Evolutionary conservation across 2,888 invertebrate genomes (phyloP).

Genomic region (Panopea generosa): DNA sequence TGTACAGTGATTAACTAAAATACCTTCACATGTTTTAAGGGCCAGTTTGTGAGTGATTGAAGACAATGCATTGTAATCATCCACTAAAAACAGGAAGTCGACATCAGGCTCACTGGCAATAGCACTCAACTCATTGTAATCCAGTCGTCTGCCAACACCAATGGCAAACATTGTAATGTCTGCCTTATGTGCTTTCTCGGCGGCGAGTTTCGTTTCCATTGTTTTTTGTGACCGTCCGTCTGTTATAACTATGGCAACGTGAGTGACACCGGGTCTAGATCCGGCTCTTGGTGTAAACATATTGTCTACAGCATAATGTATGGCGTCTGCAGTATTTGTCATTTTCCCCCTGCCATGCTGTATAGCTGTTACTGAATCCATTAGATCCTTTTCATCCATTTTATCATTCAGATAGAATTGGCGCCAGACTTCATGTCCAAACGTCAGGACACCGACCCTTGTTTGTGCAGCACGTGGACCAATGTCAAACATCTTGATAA

Average conservation of each 20-base stretch:
- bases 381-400: conserved; percentile 44
- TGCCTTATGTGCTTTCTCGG: conserved; percentile 59
- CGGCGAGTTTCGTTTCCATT: conserved; percentile 65
- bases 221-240: conserved; percentile 78
- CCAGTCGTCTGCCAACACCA: conserved; percentile 72
- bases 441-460: conserved; percentile 72
- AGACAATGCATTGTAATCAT: conserved; percentile 65
- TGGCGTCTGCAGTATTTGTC: conserved; percentile 75
- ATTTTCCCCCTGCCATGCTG: conserved; percentile 54
- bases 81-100: conserved; percentile 69
- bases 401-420: conserved; percentile 69
- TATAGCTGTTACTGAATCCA: conserved; percentile 59
- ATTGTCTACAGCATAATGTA: conserved; percentile 61
- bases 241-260: conserved; percentile 79
- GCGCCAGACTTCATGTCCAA: conserved; percentile 64
- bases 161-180: conserved; percentile 76
- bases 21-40: conserved; percentile 73
- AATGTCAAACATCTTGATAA: conserved; percentile 70
- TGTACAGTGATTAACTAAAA: too few relatives aligned
- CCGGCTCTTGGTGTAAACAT: conserved; percentile 67
- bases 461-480: conserved; percentile 64
- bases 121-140: conserved; percentile 64
- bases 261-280: conserved; percentile 63
- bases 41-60: conserved; percentile 65
- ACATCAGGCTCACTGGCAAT: conserved; percentile 71